Base-by-base conservation (phyloP, 1,140 invertebrate species). In the Meteorus sp. region DNA sequence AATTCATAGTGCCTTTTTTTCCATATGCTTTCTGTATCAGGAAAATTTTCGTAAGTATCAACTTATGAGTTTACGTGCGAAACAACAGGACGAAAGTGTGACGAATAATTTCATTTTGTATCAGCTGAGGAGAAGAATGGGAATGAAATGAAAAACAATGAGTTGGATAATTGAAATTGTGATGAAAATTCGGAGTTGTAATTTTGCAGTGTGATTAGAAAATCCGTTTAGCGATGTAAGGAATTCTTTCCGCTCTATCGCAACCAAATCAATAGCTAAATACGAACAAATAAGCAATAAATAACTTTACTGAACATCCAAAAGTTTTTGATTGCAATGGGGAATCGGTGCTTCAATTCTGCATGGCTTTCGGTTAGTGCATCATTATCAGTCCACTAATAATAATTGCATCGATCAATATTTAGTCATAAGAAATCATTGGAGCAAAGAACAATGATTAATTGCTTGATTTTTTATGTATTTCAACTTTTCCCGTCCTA, bases 291-390 rank as follows among this genome's bases (percentile, higher is more conserved):
- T n/a, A n/a, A n/a, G 55, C 61, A 51, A 59, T 62, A 29, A 55
- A 35, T 62, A 51, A 55, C 56, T 35, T 59, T n/a, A n/a, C n/a
- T 56, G 60, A 62, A 59, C 60, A 56, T 63, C 53, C 47, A 29
- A 56, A n/a, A n/a, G n/a, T n/a, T 33, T 58, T 39, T 69, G 58
- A 59, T 65, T 69, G 68, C 59, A 62, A 56, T 67, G 66, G 64
- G 61, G n/a, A n/a, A 66, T 64, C 60, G n/a, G n/a, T n/a, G 71
- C 71, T 69, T 71, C 53, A 62, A 71, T n/a, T 61, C 61, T 70
- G 72, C 72, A 74, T 73, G 72, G 70, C 70, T 73, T 73, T 67
- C 68, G 70, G 71, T 70, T 70, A 69, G 69, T 61, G 64, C 68
- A 20, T 52, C 35, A n/a, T n/a, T n/a, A n/a, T n/a, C n/a, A n/a